Base-by-base conservation (phyloP, 2,797 vertebrate genomes). In the Tenualosa ilisha region DNA sequence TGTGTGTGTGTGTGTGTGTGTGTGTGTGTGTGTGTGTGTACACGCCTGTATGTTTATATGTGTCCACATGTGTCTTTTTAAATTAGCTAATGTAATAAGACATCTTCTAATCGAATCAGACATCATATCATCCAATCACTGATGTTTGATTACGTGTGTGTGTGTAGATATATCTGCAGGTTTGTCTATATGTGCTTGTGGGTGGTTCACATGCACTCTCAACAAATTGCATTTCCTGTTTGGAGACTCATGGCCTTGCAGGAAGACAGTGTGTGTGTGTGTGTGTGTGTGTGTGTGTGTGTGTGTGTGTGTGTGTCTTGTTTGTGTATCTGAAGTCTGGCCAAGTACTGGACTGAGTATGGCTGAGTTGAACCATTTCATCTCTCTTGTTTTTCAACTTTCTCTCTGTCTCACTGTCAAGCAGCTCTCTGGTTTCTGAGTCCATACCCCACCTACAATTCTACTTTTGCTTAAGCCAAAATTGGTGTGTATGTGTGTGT, bases 31-130 rank as follows among this genome's bases (percentile, higher is more conserved):
- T 72, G 65, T 72, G 65, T 72, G 65, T 40, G 65, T 40, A 26
- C 17, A 6, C 6, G 1, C 31, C 56, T 20, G 56, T 22, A 59
- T 59, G 56, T 59, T 59, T 59, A 59, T 59, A 20, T 59, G 20
- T 59, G 56, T n/a, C 51, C 51, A 53, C 51, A 40, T 40, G 31
- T 75, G 68, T 43, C 15, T 20, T 40, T 75, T 75, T 40, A 40
- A 75, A 75, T 75, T 75, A 75, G 68, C 68, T 65, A 65, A 65
- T 65, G 63, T 65, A 75, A 75, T 75, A 75, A 75, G 68, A 43
- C 37, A 75, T 75, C 13, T 75, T 31, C 37, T 75, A 75, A 75
- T 75, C 68, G 17, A 75, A 75, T 75, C 68, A 75, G 31, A 43
- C 31, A 40, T 75, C 68, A 75, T 75, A 75, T 40, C 68, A 43